phyloP scores from a whole-genome alignment of 2,797 vertebrate genomes.

The Poecilia gillii region DNA sequence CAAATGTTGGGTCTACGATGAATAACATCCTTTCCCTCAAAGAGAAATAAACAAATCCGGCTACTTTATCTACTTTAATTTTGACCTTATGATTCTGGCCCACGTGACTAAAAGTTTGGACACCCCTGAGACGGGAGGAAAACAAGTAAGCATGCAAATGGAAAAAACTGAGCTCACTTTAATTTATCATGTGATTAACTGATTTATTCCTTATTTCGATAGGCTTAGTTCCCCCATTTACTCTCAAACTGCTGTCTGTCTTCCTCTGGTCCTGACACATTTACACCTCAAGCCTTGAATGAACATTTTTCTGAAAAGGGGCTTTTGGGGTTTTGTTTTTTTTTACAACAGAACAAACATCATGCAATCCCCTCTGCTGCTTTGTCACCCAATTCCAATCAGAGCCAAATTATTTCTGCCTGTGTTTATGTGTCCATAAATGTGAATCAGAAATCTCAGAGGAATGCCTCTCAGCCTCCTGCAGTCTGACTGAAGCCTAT shows the following conservation, averaged over 20 bases:
- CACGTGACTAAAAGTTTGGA: no score
- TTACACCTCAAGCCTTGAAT: not conserved
- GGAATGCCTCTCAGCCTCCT: slow-evolving; percentile 14
- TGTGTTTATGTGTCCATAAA: slow-evolving; percentile 14
- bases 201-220: no score
- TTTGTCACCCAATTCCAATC: not conserved
- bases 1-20: no score
- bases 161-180: no score
- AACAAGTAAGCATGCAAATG: no score
- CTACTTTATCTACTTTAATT: no score
- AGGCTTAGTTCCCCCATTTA: not conserved
- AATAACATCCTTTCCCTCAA: no score
- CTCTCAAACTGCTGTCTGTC: not conserved
- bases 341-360: not conserved
- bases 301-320: not conserved
- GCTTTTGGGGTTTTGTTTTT: no score
- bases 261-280: not conserved
- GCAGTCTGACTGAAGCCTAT: slow-evolving; percentile 36
- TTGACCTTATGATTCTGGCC: no score
- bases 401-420: not conserved
- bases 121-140: no score
- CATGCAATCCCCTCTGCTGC: not conserved
- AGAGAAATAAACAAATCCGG: no score
- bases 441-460: slow-evolving; percentile 21
- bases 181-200: no score